These are phyloP conservation scores for Ursus arctos DNA, from an alignment of 2,113 vertebrate genomes.

Conservation along the genomic window DNA sequence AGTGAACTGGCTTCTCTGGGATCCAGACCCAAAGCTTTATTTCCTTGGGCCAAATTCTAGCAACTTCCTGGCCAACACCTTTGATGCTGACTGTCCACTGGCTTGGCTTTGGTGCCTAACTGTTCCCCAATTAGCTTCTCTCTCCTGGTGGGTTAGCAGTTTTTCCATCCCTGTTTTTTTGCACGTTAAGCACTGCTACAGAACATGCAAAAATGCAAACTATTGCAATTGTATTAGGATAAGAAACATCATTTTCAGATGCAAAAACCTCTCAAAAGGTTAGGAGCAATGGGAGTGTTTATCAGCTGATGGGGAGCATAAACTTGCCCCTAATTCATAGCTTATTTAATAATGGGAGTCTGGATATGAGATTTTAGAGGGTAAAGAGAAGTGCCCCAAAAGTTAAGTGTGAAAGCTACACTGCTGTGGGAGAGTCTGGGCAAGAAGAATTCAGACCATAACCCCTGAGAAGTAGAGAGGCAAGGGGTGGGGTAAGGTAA, in stretches of 20 bases:
- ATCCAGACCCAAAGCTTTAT: background rate
- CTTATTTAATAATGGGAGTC: background rate
- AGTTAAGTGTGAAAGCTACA: background rate
- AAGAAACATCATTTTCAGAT: background rate
- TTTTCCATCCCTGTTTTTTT: background rate
- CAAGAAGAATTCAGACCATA: no score
- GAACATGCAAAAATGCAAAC: background rate
- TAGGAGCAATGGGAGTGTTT: background rate
- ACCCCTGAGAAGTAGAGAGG: background rate
- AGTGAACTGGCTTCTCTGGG: background rate
- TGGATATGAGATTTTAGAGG: background rate
- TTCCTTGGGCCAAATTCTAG: background rate
- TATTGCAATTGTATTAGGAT: background rate
- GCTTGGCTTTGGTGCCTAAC: background rate
- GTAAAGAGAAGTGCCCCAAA: background rate
- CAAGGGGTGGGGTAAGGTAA: background rate
- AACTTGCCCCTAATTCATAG: background rate
- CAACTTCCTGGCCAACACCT: background rate
- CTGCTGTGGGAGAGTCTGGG: background rate
- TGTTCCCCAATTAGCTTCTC: background rate
- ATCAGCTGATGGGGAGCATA: background rate
- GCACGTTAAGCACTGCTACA: background rate
- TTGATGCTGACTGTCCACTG: background rate
- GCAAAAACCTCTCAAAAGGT: background rate
- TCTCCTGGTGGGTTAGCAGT: background rate